Percentiles rank a stretch among this genome's conserved stretches.
Evolutionary conservation across 2,888 invertebrate species (phyloP).

Genomic region (Tipula lateralis): DNA sequence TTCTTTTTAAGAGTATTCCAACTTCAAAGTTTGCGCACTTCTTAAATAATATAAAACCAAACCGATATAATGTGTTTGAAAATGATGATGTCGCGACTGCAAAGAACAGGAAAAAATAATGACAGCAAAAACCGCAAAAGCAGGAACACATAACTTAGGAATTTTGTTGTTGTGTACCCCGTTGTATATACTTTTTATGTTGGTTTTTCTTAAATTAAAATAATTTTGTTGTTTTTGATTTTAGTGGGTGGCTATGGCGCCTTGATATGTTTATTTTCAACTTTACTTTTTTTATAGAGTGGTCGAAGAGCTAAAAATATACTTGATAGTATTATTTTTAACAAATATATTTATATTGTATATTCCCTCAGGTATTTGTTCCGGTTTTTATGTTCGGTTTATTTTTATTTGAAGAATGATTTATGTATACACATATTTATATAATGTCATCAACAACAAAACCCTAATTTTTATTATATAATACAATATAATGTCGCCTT

Average conservation of each 20-base stretch:
- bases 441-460: neutral
- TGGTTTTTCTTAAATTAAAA: neutral
- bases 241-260: constrained; percentile 24
- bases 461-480: neutral
- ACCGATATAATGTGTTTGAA: neutral
- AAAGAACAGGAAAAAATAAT: constrained; percentile 19
- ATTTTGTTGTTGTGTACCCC: neutral
- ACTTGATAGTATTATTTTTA: neutral
- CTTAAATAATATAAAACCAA: neutral
- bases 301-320: constrained; percentile 11
- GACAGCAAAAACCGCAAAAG: neutral
- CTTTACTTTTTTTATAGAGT: neutral
- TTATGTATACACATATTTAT: neutral
- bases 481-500: neutral
- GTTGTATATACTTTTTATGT: neutral
- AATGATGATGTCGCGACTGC: constrained; percentile 6
- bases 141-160: neutral
- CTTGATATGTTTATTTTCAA: neutral
- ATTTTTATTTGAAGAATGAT: neutral
- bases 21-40: neutral
- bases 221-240: neutral
- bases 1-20: too few species aligned
- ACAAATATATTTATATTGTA: neutral
- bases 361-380: constrained; percentile 5
- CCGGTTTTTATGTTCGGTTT: neutral